A percentile compares a stretch with the other conserved stretches of the same genome.
phyloP scores from a whole-genome alignment of 2,113 vertebrate species.

The Epinephelus cyanopodus region DNA sequence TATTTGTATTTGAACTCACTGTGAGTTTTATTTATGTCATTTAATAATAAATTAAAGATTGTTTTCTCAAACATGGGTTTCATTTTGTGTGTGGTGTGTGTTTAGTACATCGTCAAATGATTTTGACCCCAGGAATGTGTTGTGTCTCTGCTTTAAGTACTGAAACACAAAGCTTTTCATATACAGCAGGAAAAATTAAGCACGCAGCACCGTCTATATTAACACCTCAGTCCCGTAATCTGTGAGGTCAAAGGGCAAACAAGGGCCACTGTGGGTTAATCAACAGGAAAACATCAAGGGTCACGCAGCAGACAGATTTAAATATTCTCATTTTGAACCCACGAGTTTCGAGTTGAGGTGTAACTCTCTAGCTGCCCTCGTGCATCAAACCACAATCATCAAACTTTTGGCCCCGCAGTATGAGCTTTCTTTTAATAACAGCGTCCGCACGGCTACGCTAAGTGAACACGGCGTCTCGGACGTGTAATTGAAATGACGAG shows the following conservation, averaged over 20 bases:
- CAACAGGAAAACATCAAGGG: background rate
- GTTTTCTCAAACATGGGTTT: conserved; percentile 66
- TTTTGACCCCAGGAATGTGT: background rate
- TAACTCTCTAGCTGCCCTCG: conserved; percentile 4
- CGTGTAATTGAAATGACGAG: conserved; percentile 38
- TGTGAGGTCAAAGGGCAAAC: conserved; percentile 22
- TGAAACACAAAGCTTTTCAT: background rate
- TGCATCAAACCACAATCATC: conserved; percentile 23
- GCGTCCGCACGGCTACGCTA: conserved; percentile 46
- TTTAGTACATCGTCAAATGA: background rate
- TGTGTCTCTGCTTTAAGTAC: background rate
- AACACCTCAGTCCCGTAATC: background rate
- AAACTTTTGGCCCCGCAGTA: background rate
- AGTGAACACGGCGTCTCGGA: conserved; percentile 43
- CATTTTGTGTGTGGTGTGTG: background rate
- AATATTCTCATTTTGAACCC: background rate
- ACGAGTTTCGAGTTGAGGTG: background rate
- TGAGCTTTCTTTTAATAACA: conserved; percentile 48
- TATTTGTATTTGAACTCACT: conserved; percentile 82
- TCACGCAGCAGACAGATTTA: background rate
- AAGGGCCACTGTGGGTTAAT: background rate
- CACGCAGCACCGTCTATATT: background rate
- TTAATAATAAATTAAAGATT: conserved; percentile 87
- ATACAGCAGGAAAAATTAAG: background rate
- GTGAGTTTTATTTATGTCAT: conserved; percentile 87